Conservation (phyloP, 2,888 invertebrate species). For the Enchytraeus crypticus region DNA sequence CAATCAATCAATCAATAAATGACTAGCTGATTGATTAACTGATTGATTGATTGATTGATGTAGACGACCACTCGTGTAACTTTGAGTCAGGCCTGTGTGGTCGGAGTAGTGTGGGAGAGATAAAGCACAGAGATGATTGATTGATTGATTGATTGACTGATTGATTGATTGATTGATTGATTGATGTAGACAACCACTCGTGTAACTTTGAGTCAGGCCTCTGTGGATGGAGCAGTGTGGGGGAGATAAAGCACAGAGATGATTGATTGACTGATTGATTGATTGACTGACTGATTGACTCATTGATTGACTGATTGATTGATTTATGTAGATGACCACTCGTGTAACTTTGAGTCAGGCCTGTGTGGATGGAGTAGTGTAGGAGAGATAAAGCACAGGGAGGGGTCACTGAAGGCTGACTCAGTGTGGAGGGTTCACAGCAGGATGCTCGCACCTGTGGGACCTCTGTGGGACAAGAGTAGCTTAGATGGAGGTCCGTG, state of each 20-base stretch:
- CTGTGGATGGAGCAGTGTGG: constrained; percentile 22
- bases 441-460: constrained; percentile 10
- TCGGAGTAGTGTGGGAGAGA: neutral
- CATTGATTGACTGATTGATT: no score
- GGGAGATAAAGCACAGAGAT: constrained; percentile 1
- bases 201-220: constrained; percentile 28
- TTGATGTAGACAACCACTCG: constrained; percentile 23
- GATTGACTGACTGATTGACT: no score
- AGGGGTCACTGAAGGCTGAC: constrained; percentile 18
- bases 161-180: no score
- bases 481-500: constrained; percentile 24
- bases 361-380: constrained; percentile 22
- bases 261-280: no score
- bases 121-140: neutral
- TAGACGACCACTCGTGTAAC: no score
- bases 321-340: constrained; percentile 22
- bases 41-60: neutral
- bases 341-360: constrained; percentile 29
- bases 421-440: constrained; percentile 16
- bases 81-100: neutral
- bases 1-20: no score
- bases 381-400: constrained; percentile 2
- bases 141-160: no score
- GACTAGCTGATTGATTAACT: no score
- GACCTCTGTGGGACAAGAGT: constrained; percentile 23